phyloP scores from a whole-genome alignment of 92 coral and sea anemone genomes.

The Desmophyllum pertusum region DNA sequence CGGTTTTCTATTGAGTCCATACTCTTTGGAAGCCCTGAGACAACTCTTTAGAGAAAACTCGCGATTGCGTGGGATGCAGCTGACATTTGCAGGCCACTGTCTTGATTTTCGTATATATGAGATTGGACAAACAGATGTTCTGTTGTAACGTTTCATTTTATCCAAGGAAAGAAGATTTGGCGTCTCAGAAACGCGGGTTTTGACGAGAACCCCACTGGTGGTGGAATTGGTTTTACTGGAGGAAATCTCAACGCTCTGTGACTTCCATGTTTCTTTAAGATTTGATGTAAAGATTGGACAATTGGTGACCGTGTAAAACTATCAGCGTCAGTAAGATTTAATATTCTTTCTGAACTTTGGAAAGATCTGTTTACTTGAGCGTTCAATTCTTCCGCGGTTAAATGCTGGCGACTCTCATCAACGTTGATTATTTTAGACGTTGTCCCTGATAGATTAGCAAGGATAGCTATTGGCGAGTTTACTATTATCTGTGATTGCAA shows the following conservation, averaged over 20 bases:
- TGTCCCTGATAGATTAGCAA: not conserved
- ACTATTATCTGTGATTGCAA: not conserved
- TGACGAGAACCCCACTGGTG: not conserved
- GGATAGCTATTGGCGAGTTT: not conserved
- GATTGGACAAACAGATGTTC: slow-evolving; percentile 22
- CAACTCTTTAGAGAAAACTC: slow-evolving; percentile 46
- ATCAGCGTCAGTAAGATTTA: not conserved
- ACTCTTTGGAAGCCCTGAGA: slow-evolving; percentile 56
- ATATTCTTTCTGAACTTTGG: not conserved
- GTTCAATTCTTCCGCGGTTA: not conserved
- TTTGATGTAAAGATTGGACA: not conserved
- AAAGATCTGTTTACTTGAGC: not conserved
- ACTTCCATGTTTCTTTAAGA: not conserved
- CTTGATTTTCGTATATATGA: slow-evolving; percentile 2
- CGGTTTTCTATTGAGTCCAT: slow-evolving; percentile 43
- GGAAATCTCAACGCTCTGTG: not conserved
- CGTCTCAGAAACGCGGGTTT: not conserved
- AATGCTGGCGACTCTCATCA: not conserved
- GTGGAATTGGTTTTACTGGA: slow-evolving; percentile 12
- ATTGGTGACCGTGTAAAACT: not conserved
- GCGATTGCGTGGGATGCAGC: slow-evolving; percentile 55
- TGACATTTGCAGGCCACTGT: slow-evolving; percentile 26
- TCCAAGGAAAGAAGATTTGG: not conserved
- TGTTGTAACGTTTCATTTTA: not conserved
- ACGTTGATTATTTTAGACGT: not conserved